phyloP scores from a whole-genome alignment of 2,113 vertebrate species.

The Cochlearius cochlearius region DNA sequence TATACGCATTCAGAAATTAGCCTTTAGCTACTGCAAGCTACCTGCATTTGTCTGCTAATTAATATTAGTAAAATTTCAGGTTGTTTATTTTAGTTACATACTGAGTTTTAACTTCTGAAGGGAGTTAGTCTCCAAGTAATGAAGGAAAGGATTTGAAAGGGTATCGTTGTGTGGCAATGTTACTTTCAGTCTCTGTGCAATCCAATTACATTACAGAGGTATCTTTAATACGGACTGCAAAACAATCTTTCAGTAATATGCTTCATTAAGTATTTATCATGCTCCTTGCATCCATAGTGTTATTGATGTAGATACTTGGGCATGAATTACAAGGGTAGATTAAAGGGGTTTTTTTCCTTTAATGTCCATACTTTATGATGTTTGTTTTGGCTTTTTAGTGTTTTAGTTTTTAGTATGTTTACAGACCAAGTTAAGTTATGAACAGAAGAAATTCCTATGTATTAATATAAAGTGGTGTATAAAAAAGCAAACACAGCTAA shows the following conservation, averaged over 20 bases:
- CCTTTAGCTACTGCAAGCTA: not conserved
- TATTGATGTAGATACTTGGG: constrained; percentile 54
- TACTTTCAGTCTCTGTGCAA: constrained; percentile 1
- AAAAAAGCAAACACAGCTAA: not conserved
- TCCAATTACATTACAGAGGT: constrained; percentile 69
- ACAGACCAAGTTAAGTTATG: constrained; percentile 41
- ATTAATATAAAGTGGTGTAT: not conserved
- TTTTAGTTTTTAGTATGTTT: constrained; percentile 36
- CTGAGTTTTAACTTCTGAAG: constrained; percentile 1
- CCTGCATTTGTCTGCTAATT: not conserved
- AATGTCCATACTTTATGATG: constrained; percentile 57
- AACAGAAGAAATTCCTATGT: constrained; percentile 55
- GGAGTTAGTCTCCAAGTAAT: not conserved
- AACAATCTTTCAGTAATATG: constrained; percentile 55
- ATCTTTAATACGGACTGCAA: constrained; percentile 64
- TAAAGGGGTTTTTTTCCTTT: not conserved
- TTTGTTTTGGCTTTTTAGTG: constrained; percentile 25
- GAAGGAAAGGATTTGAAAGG: not conserved
- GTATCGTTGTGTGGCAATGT: not conserved
- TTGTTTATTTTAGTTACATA: not conserved
- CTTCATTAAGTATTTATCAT: constrained; percentile 65
- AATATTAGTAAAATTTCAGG: not conserved
- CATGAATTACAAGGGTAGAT: not conserved
- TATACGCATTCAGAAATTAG: not conserved
- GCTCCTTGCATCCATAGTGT: constrained; percentile 42